Evolutionary conservation across 2,888 invertebrate genomes (phyloP).

Genomic region (Mimas tiliae): DNA sequence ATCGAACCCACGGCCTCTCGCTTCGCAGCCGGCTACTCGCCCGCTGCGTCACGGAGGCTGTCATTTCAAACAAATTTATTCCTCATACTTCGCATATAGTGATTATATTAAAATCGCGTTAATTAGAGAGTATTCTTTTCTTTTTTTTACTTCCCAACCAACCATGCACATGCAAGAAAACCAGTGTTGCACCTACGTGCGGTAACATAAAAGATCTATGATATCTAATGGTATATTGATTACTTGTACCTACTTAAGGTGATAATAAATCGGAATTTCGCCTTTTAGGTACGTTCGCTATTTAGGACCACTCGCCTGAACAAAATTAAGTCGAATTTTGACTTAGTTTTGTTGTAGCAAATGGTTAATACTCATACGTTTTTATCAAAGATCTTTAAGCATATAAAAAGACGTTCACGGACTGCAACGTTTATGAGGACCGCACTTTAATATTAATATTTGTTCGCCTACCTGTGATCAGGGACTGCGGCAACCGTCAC

Average conservation of each 20-base stretch:
- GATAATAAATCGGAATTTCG: background rate
- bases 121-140: conserved; percentile 13
- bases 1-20: too few species aligned
- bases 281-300: background rate
- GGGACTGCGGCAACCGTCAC: conserved; percentile 93
- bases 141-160: conserved; percentile 29
- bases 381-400: conserved; percentile 35
- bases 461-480: conserved; percentile 82
- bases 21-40: too few species aligned
- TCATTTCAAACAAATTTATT: conserved; percentile 25
- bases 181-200: conserved; percentile 15
- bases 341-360: background rate
- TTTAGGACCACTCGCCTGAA: background rate
- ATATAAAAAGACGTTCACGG: conserved; percentile 27
- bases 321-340: background rate
- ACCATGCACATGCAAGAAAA: conserved; percentile 46
- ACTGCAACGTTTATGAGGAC: conserved; percentile 26
- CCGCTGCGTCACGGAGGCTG: too few species aligned
- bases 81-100: conserved; percentile 5
- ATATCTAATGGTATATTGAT: background rate
- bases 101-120: conserved; percentile 15
- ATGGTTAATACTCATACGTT: conserved; percentile 1
- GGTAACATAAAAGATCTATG: conserved; percentile 1
- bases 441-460: background rate
- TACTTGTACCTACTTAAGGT: too few species aligned